Evolutionary conservation across 2,797 vertebrate species (phyloP).

Genomic region (Anguilla anguilla): DNA sequence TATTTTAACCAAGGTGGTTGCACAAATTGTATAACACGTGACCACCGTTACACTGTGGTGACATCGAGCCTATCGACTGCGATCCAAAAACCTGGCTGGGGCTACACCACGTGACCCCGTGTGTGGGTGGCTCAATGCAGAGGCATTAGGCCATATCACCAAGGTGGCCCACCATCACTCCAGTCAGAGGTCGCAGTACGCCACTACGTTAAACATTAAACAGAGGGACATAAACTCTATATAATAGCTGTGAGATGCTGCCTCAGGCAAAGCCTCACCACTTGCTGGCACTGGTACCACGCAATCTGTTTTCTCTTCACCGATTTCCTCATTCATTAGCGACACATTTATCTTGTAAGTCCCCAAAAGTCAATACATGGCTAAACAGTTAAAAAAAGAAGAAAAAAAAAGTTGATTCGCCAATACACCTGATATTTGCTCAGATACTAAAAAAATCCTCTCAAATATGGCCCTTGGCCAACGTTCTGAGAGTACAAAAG

Average conservation of each 20-base stretch:
- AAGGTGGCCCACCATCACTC: neutral
- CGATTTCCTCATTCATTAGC: neutral
- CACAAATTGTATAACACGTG: neutral
- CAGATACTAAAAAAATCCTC: neutral
- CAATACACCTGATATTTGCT: neutral
- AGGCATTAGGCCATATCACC: neutral
- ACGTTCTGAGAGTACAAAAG: neutral
- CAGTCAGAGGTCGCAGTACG: neutral
- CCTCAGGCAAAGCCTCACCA: neutral
- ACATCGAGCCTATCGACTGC: too few relatives aligned
- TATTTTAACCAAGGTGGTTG: neutral
- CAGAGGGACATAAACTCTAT: neutral
- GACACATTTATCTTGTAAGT: conserved; percentile 25
- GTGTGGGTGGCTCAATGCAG: neutral
- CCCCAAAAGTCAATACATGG: conserved; percentile 42
- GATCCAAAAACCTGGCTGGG: neutral
- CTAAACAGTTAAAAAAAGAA: conserved; percentile 1
- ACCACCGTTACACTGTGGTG: neutral
- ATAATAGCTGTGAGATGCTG: neutral
- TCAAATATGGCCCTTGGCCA: neutral
- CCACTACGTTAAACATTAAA: conserved; percentile 6
- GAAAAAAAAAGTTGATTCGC: neutral
- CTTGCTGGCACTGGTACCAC: neutral
- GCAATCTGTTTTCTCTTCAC: neutral
- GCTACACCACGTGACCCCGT: neutral